A percentile compares a stretch with the other conserved stretches of the same genome.
Evolutionary conservation across 2,888 invertebrate genomes (phyloP).

Genomic region (Antitype chi): DNA sequence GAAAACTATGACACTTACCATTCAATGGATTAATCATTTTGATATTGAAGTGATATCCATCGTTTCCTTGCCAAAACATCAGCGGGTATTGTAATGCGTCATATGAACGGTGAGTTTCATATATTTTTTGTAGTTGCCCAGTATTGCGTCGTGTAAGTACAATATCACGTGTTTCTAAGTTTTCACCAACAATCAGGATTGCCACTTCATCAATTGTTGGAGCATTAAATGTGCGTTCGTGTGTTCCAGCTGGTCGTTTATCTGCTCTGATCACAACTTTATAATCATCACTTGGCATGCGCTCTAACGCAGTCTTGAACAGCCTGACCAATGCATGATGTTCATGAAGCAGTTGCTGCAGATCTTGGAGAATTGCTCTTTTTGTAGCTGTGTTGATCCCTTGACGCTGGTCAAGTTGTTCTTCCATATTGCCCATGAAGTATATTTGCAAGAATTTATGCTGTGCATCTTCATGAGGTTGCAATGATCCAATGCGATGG

Average conservation of each 20-base stretch:
- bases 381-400: background rate
- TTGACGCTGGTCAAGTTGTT: background rate
- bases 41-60: conserved; percentile 55
- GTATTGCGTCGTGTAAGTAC: background rate
- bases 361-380: background rate
- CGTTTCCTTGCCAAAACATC: conserved; percentile 64
- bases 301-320: background rate
- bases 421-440: background rate
- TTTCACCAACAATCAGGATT: conserved; percentile 5
- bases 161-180: background rate
- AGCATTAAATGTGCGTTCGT: background rate
- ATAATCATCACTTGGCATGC: conserved; percentile 2
- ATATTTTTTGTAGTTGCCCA: background rate
- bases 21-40: background rate
- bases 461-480: conserved; percentile 64
- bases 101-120: conserved; percentile 22
- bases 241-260: conserved; percentile 9
- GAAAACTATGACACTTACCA: too few species aligned
- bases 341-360: conserved; percentile 33
- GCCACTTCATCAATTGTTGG: background rate
- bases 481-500: conserved; percentile 66
- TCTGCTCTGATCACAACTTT: background rate
- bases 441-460: conserved; percentile 38
- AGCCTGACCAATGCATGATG: conserved; percentile 6
- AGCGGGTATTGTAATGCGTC: conserved; percentile 66